A percentile compares a stretch with the other conserved stretches of the same genome.
These are phyloP conservation scores for Colossoma macropomum DNA, from an alignment of 2,113 vertebrate species.

Conservation along the genomic window DNA sequence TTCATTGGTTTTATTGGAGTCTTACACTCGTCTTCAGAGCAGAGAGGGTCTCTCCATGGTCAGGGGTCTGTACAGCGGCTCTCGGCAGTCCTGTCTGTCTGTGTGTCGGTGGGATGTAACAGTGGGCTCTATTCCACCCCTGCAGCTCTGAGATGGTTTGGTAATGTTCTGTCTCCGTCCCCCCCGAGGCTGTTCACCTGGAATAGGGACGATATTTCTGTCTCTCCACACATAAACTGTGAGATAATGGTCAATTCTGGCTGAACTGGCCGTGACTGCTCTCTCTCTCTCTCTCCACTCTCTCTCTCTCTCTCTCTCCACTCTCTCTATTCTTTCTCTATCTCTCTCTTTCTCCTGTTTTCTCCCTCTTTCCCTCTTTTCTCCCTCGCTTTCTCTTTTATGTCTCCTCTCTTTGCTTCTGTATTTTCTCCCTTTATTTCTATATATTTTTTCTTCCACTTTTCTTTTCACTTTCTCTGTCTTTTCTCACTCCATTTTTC, in stretches of 20 bases:
- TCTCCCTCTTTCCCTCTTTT: too few species aligned
- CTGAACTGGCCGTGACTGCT: background rate
- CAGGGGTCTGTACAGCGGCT: background rate
- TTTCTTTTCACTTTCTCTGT: too few species aligned
- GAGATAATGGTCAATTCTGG: background rate
- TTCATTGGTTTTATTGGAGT: background rate
- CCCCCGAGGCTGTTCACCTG: background rate
- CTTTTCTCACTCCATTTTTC: too few species aligned
- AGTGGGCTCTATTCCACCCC: background rate
- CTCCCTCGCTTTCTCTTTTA: too few species aligned
- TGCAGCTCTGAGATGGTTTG: background rate
- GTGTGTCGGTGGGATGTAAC: background rate
- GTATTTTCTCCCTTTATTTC: too few species aligned
- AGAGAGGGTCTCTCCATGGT: background rate
- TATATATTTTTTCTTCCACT: too few species aligned
- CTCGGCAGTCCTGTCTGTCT: background rate
- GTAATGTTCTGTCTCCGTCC: background rate
- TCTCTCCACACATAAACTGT: background rate
- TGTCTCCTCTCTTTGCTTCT: too few species aligned
- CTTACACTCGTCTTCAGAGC: background rate
- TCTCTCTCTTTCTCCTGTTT: too few species aligned
- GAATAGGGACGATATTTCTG: background rate
- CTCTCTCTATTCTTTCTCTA: too few species aligned
- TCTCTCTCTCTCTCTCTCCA: too few species aligned
- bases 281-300: background rate